These are phyloP conservation scores for Daubentonia madagascariensis DNA, from an alignment of 2,113 vertebrate species.

Conservation along the genomic window DNA sequence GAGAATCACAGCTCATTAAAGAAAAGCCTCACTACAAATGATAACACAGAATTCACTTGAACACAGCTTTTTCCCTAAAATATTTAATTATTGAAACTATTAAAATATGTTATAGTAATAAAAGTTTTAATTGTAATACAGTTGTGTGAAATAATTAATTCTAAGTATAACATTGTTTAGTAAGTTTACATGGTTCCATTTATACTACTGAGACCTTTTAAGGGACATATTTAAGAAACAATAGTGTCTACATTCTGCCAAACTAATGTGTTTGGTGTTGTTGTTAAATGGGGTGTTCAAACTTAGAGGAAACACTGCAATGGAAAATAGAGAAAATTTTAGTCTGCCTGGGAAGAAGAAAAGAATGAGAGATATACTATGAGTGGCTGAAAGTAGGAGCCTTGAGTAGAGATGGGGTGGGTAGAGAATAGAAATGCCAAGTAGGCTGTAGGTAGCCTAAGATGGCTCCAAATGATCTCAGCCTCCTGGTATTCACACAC, in stretches of 20 bases:
- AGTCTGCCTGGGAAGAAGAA: background rate
- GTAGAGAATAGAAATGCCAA: background rate
- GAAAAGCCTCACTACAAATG: background rate
- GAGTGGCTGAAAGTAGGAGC: background rate
- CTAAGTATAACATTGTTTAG: background rate
- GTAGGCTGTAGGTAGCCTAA: background rate
- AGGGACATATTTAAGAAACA: constrained; percentile 7
- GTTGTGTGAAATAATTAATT: constrained; percentile 35
- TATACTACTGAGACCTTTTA: background rate
- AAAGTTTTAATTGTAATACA: background rate
- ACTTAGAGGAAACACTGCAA: background rate
- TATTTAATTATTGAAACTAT: background rate
- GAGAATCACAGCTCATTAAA: background rate
- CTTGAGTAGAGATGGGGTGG: background rate
- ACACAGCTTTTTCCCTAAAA: background rate
- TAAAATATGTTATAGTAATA: background rate
- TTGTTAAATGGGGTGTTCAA: background rate
- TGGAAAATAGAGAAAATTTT: background rate
- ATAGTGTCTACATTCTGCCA: background rate
- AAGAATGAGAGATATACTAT: background rate
- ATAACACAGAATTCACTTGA: constrained; percentile 12
- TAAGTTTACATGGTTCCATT: background rate
- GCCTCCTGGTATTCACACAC: background rate
- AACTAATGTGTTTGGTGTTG: background rate
- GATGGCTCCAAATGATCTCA: background rate